A percentile compares a stretch with the other conserved stretches of the same genome.
phyloP scores from a whole-genome alignment of 2,797 vertebrate genomes.

The Phoebastria nigripes region DNA sequence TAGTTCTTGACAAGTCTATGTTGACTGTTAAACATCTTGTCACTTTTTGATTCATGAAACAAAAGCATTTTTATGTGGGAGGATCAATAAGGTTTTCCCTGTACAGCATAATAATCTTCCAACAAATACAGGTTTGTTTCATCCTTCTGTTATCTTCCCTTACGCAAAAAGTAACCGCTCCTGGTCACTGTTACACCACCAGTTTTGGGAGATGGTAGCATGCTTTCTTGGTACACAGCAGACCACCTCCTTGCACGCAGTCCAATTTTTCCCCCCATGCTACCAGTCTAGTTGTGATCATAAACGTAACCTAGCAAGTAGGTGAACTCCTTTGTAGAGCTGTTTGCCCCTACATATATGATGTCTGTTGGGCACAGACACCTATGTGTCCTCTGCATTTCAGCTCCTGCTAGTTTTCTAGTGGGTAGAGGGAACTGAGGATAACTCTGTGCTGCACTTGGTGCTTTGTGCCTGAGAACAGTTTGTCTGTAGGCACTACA shows the following conservation, averaged over 20 bases:
- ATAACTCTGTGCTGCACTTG: background rate
- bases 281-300: background rate
- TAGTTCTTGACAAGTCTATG: background rate
- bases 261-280: fast-evolving
- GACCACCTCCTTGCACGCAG: background rate
- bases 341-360: fast-evolving
- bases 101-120: background rate
- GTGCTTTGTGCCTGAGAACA: fast-evolving
- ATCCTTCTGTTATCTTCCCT: background rate
- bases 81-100: background rate
- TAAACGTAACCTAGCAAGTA: background rate
- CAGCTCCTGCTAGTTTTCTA: background rate
- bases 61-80: background rate
- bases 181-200: background rate
- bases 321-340: background rate
- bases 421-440: background rate
- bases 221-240: background rate
- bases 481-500: fast-evolving
- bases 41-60: background rate
- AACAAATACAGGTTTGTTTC: background rate
- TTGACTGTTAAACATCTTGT: background rate
- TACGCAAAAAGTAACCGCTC: background rate
- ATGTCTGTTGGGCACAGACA: background rate
- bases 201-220: background rate
- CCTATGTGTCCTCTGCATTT: background rate